These are phyloP conservation scores for Kuschelorhynchus macadamiae DNA, from an alignment of 2,888 invertebrate species.

Conservation along the genomic window DNA sequence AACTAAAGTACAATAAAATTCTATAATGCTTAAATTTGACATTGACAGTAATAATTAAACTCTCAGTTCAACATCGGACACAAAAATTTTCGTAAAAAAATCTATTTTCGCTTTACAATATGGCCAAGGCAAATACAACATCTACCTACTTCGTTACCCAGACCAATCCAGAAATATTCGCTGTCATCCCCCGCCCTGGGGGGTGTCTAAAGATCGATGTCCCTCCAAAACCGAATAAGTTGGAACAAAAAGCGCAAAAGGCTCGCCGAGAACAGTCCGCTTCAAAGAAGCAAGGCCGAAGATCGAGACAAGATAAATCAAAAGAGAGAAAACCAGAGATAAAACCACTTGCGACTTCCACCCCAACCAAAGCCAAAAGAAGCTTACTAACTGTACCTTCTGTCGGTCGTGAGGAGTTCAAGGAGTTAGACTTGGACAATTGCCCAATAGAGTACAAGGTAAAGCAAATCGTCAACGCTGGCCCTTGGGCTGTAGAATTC, in stretches of 20 bases:
- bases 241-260: background rate
- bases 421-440: slow-evolving; percentile 17
- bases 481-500: slow-evolving; percentile 48
- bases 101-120: too few relatives aligned
- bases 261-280: background rate
- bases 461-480: slow-evolving; percentile 34
- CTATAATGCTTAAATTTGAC: too few relatives aligned
- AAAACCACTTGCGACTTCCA: background rate
- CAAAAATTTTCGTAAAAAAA: too few relatives aligned
- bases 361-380: slow-evolving; percentile 17
- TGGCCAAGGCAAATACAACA: too few relatives aligned
- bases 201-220: slow-evolving; percentile 41
- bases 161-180: slow-evolving; percentile 46
- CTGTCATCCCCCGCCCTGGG: slow-evolving; percentile 38
- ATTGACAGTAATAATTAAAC: too few relatives aligned
- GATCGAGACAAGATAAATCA: background rate
- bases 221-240: slow-evolving; percentile 16
- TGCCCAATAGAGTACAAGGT: slow-evolving; percentile 38
- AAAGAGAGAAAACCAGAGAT: too few relatives aligned
- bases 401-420: background rate
- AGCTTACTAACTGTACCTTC: slow-evolving; percentile 30
- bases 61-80: too few relatives aligned
- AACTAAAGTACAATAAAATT: too few relatives aligned
- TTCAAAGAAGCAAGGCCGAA: background rate
- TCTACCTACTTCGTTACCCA: slow-evolving; percentile 26